A percentile compares a stretch with the other conserved stretches of the same genome.
Evolutionary conservation across 2,888 invertebrate species (phyloP).

Genomic region (Nipponacmea schrenckii): DNA sequence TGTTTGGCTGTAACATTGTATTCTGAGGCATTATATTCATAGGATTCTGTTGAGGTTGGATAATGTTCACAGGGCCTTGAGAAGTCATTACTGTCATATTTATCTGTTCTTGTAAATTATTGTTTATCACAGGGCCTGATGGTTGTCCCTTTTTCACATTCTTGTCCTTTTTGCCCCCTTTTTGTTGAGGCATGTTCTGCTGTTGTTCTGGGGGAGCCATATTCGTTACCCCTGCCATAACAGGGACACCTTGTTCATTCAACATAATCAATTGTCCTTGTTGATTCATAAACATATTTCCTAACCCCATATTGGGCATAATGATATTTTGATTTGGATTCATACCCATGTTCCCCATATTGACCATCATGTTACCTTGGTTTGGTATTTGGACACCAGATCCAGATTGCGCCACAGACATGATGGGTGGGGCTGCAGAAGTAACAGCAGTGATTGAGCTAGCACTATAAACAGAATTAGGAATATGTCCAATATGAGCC

Average conservation of each 20-base stretch:
- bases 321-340: constrained; percentile 33
- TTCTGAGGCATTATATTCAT: constrained; percentile 20
- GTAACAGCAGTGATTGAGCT: constrained; percentile 19
- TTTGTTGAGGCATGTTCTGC: neutral
- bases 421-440: constrained; percentile 34
- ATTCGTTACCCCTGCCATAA: constrained; percentile 24
- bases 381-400: constrained; percentile 23
- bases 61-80: neutral
- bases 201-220: constrained; percentile 4
- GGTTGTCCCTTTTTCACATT: neutral
- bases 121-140: neutral
- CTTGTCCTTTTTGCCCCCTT: neutral
- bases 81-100: constrained; percentile 6
- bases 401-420: constrained; percentile 41
- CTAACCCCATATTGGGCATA: constrained; percentile 21
- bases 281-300: constrained; percentile 32
- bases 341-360: constrained; percentile 37
- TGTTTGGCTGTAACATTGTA: constrained; percentile 17
- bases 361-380: constrained; percentile 35
- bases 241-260: constrained; percentile 54
- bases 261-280: constrained; percentile 54
- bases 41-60: constrained; percentile 20
- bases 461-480: neutral
- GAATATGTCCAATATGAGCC: no score
- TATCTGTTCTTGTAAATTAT: neutral